Base-by-base conservation (phyloP, 1,140 invertebrate genomes). In the Diprion similis region DNA sequence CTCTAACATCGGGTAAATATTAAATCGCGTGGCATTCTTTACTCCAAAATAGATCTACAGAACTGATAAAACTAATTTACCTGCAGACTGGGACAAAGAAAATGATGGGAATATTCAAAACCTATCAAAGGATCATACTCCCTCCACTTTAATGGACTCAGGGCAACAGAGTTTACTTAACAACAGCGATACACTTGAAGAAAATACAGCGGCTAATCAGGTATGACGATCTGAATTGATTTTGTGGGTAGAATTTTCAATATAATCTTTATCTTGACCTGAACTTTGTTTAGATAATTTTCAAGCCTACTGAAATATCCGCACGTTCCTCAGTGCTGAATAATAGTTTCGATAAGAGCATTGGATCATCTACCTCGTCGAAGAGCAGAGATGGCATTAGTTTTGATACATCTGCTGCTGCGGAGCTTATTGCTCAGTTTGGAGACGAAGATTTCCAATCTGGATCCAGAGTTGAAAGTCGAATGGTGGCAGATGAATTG, bases 301-400 rank as follows among this genome's bases (percentile, higher is more conserved):
- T 87, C 72, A 81, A 85, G 59, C 82, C 84, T 15, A 80, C 73
- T 64, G 86, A 87, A 78, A 86, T 87, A 72, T 81, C 75, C 45
- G 86, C 81, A 4, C 78, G 82, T 17, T 87, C 86, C 11, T 86
- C 86, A 8, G 80, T 70, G 17, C 68, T 83, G 46, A 81, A 74
- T n/a, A 81, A 74, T 68, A 76, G 46, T 72, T 68, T 71, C n/a
- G 77, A 78, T 15, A 74, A 74, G 71, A 47, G n/a, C 68, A 65
- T 71, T 68, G 65, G 46, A 45, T 48, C 74, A 71, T 75, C 74
- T 66, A 72, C n/a, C 66, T 70, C 66, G 48, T 46, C 70, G 45
- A 37, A 70, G 15, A 68, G 51, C 70, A 66, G 72, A 8, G 71
- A 75, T 71, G 76, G 73, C 3, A 78, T 85, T 17, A 82, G 80